These are phyloP conservation scores for Melanocharis versteri DNA, from an alignment of 2,113 vertebrate species.

Conservation along the genomic window DNA sequence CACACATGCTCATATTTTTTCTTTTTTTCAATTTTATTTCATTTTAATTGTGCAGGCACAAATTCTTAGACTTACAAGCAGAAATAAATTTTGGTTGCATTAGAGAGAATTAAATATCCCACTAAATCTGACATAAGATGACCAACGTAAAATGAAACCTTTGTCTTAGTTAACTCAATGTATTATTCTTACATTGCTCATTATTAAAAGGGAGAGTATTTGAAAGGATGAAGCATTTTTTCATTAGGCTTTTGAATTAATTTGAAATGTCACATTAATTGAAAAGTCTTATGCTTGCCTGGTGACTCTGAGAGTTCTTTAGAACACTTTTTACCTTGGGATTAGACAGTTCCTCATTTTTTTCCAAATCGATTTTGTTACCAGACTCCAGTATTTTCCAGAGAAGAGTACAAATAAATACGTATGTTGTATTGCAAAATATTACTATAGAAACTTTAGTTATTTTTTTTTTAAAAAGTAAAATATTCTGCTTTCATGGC, in stretches of 20 bases:
- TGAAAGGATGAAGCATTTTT: not conserved
- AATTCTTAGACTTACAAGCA: not conserved
- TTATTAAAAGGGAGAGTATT: not conserved
- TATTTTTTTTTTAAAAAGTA: not conserved
- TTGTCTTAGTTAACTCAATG: not conserved
- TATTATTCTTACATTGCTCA: not conserved
- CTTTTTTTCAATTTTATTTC: not conserved
- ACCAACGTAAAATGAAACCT: not conserved
- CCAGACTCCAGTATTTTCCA: not conserved
- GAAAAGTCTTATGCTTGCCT: not conserved
- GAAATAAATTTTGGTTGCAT: not conserved
- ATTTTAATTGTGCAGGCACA: not conserved
- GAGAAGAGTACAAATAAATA: not conserved
- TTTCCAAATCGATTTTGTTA: not conserved
- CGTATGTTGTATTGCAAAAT: not conserved
- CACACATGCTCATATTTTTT: not conserved
- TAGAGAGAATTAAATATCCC: not conserved
- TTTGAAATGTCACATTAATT: not conserved
- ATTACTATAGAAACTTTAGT: not conserved
- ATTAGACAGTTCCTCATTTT: not conserved
- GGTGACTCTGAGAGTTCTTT: not conserved
- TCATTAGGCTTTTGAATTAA: not conserved
- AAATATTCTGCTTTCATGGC: not conserved
- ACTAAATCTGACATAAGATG: not conserved
- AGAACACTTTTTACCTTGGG: not conserved